These are phyloP conservation scores for Dexiosoma caninum DNA, from an alignment of 2,888 invertebrate genomes.

Conservation along the genomic window DNA sequence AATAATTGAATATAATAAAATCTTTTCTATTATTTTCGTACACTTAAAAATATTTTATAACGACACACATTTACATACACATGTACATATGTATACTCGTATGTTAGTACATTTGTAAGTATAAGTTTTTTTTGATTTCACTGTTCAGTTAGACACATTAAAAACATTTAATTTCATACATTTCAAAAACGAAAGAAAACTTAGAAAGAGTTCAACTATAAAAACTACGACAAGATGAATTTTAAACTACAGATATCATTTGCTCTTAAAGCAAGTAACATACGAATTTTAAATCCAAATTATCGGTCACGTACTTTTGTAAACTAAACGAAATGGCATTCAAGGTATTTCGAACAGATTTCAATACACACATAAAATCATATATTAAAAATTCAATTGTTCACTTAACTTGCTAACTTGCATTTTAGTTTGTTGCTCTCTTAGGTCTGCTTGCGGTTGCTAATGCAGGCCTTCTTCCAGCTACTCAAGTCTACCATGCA, in stretches of 20 bases:
- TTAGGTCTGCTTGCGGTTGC: constrained; percentile 66
- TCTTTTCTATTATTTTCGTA: too few species aligned
- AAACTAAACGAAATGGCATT: constrained; percentile 56
- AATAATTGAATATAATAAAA: too few species aligned
- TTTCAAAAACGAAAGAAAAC: too few species aligned
- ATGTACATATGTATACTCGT: too few species aligned
- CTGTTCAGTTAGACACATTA: neutral
- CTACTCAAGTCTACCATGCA: neutral
- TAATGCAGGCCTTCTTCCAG: constrained; percentile 65
- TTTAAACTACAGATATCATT: constrained; percentile 23
- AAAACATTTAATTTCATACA: neutral
- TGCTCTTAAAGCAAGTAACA: constrained; percentile 38
- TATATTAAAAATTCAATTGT: neutral
- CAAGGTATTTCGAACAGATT: too few species aligned
- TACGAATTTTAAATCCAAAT: neutral
- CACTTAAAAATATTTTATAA: too few species aligned
- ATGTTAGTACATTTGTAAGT: neutral
- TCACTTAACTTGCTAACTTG: constrained; percentile 68
- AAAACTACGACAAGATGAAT: constrained; percentile 31
- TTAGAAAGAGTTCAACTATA: constrained; percentile 7
- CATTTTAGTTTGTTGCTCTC: constrained; percentile 61
- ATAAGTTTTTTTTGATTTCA: neutral
- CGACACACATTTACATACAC: too few species aligned
- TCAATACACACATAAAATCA: too few species aligned
- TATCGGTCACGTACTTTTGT: constrained; percentile 39